Percentiles rank a stretch among this genome's conserved stretches.
Evolutionary conservation across 35 echinoderm and acorn worm species (phyloP).

Genomic region (Diadema setosum): DNA sequence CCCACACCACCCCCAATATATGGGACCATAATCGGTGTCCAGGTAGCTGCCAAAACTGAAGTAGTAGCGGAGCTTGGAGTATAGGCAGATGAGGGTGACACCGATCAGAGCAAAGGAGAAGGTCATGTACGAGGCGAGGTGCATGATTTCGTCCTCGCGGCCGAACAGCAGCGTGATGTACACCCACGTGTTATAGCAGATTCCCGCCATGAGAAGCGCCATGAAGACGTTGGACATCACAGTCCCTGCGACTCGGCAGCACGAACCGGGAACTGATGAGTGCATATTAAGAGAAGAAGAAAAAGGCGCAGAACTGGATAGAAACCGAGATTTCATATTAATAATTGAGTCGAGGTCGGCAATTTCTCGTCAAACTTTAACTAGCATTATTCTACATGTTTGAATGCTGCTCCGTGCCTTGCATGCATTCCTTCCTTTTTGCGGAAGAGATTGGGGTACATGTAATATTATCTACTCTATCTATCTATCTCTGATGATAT

Average conservation of each 20-base stretch:
- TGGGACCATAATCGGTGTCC: background rate
- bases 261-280: constrained; percentile 7
- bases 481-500: no score
- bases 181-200: background rate
- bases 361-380: background rate
- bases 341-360: background rate
- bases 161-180: background rate
- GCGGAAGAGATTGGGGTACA: no score
- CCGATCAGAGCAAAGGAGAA: background rate
- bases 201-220: background rate
- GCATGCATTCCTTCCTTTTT: no score
- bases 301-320: background rate
- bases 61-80: background rate
- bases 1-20: background rate
- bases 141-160: background rate
- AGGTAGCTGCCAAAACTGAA: background rate
- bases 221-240: background rate
- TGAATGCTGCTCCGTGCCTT: no score
- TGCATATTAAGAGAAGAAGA: background rate
- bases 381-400: background rate
- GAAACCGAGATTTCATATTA: background rate
- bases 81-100: background rate
- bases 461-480: no score
- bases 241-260: background rate
- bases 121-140: constrained; percentile 8